Percentiles rank a stretch among this genome's conserved stretches.
phyloP scores from a whole-genome alignment of 2,113 vertebrate genomes.

The Asarcornis scutulata region DNA sequence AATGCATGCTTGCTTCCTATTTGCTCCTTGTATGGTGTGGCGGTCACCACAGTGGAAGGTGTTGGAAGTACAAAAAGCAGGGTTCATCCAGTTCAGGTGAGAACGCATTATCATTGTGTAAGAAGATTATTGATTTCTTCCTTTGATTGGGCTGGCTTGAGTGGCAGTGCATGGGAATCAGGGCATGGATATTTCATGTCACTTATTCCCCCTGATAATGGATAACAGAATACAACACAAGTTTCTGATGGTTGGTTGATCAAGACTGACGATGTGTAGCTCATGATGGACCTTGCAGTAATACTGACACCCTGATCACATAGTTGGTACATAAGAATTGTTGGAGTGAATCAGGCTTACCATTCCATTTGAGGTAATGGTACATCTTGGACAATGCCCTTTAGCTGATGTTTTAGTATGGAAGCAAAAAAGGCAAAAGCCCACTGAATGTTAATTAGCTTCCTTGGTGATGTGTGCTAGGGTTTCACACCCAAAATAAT shows the following conservation, averaged over 20 bases:
- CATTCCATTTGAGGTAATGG: background rate
- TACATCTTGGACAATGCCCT: background rate
- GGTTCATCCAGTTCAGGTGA: slow-evolving; percentile 85
- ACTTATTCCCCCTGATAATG: background rate
- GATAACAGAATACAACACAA: background rate
- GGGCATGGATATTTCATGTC: background rate
- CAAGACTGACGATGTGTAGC: background rate
- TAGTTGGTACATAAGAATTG: background rate
- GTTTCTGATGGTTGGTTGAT: background rate
- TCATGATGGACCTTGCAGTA: background rate
- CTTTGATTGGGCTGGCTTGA: background rate
- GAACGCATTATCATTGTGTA: background rate
- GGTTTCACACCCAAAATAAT: background rate
- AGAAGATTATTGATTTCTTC: background rate
- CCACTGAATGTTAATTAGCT: background rate
- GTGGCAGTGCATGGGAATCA: background rate
- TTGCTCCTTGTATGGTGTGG: slow-evolving; percentile 80
- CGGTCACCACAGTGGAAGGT: slow-evolving; percentile 86
- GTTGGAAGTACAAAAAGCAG: slow-evolving; percentile 83
- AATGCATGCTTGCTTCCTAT: slow-evolving; percentile 85
- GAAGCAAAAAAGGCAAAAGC: background rate
- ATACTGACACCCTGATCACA: background rate
- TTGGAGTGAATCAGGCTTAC: background rate
- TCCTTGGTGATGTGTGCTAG: background rate
- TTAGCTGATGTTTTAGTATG: background rate